These are phyloP conservation scores for Anastrepha obliqua DNA, from an alignment of 1,140 invertebrate genomes.

Conservation along the genomic window DNA sequence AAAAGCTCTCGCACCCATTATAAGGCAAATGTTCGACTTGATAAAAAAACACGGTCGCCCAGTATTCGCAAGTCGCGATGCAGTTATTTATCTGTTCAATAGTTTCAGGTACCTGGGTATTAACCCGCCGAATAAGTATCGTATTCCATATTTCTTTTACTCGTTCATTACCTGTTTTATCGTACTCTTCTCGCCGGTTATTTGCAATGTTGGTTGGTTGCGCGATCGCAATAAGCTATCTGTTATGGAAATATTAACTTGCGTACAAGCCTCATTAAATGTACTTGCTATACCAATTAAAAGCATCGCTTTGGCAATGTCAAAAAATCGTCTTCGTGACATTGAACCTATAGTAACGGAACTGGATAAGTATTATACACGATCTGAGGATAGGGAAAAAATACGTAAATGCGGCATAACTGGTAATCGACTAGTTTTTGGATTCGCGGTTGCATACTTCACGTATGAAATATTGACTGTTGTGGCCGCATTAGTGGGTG, in stretches of 20 bases:
- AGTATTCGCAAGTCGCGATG: neutral
- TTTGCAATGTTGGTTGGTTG: neutral
- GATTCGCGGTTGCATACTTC: conserved; percentile 55
- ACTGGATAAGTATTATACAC: conserved; percentile 54
- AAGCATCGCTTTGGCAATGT: neutral
- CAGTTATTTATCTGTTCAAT: conserved; percentile 36
- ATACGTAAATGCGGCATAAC: conserved; percentile 52
- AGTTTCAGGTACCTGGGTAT: neutral
- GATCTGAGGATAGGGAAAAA: conserved; percentile 45
- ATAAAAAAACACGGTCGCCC: neutral
- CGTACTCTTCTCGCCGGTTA: neutral
- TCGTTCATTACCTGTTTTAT: neutral
- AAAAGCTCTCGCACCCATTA: neutral
- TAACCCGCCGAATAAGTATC: conserved; percentile 17
- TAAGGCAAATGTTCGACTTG: conserved; percentile 2
- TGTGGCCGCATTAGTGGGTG: conserved; percentile 58
- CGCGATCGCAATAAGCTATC: conserved; percentile 19
- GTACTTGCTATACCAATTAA: neutral
- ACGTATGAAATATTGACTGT: conserved; percentile 56
- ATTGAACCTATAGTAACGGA: conserved; percentile 56
- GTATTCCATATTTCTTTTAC: conserved; percentile 1
- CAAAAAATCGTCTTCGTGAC: conserved; percentile 48
- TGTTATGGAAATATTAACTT: conserved; percentile 5
- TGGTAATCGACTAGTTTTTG: conserved; percentile 60
- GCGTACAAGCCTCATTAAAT: neutral